Evolutionary conservation across 2,888 invertebrate species (phyloP).

Genomic region (Sarcophaga subvicina): DNA sequence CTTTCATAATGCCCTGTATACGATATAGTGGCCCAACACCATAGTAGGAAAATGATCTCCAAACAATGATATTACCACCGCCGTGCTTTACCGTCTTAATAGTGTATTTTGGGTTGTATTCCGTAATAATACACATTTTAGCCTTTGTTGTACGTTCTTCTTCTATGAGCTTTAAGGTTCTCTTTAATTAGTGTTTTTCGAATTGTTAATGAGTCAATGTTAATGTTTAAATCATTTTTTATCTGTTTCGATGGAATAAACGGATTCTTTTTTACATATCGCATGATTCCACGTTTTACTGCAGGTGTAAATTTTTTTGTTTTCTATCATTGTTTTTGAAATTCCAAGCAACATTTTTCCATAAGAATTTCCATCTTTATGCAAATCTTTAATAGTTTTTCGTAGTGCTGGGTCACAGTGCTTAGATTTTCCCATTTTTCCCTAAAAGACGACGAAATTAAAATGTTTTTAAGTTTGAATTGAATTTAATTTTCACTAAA

Average conservation of each 20-base stretch:
- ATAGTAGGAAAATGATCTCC: no score
- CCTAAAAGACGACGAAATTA: neutral
- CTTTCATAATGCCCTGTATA: neutral
- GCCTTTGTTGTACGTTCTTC: neutral
- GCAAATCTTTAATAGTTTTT: slow-evolving; percentile 4
- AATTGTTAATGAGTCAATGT: neutral
- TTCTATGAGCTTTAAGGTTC: slow-evolving; percentile 6
- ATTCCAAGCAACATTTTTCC: slow-evolving; percentile 21
- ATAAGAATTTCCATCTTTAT: neutral
- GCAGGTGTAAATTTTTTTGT: neutral
- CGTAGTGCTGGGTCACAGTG: neutral
- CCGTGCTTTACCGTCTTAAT: no score
- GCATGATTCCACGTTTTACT: no score
- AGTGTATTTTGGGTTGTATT: neutral
- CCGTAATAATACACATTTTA: slow-evolving; percentile 7
- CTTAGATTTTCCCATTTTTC: slow-evolving; percentile 20
- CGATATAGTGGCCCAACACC: neutral
- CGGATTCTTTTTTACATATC: no score
- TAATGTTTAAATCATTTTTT: no score
- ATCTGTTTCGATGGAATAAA: no score
- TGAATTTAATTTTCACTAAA: no score
- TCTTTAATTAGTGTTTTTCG: slow-evolving; percentile 11
- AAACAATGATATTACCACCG: no score
- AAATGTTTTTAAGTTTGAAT: no score
- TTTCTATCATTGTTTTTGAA: slow-evolving; percentile 28